Base-by-base conservation (phyloP, 2,888 invertebrate species). In the Coelopa pilipes region DNA sequence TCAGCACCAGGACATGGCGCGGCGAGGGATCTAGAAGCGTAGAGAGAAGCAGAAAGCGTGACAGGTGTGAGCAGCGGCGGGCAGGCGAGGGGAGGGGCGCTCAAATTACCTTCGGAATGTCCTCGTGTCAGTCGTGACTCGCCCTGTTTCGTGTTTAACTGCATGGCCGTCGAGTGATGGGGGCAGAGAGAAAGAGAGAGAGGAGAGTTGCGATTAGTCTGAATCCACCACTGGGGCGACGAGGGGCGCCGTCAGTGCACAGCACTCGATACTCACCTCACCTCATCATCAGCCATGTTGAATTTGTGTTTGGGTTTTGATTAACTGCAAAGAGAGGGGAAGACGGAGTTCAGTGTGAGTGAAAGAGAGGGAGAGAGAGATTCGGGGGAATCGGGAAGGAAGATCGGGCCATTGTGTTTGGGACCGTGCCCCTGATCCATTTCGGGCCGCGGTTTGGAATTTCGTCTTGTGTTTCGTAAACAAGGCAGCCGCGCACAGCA, bases 271-370 rank as follows among this genome's bases (percentile, higher is more conserved):
- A 91, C 94, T 89, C 90, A 95, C 95, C 95, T 94, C 91, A 95
- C 95, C 91, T 96, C 96, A 92, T 96, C 96, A 92, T 96, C 96
- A 91, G 95, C 95, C 96, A 96, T 96, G 90, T 87, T 94, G 82
- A 70, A 83, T 84, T 82, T 86, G 82, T 87, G 83, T 85, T 83
- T 78, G 84, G 79, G 77, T 76, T 70, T 78, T 81, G 78, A 80
- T 80, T 83, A 81, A 85, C 85, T 85, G 81, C 49, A 84, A 84
- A 49, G 73, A 49, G 59, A 46, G 46, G n/a, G n/a, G 75, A 57
- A 70, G 10, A 4, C 3, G 2, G n/a, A 5, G 53, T 53, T 53
- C n/a, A 53, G 10, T 15, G 13, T 53, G 53, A 7, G 53, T 53
- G 34, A 4, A 7, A 34, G 4, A 34, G 34, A 34, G 34, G 7